Base-by-base conservation (phyloP, 2,888 invertebrate genomes). In the Corythucha ciliata region DNA sequence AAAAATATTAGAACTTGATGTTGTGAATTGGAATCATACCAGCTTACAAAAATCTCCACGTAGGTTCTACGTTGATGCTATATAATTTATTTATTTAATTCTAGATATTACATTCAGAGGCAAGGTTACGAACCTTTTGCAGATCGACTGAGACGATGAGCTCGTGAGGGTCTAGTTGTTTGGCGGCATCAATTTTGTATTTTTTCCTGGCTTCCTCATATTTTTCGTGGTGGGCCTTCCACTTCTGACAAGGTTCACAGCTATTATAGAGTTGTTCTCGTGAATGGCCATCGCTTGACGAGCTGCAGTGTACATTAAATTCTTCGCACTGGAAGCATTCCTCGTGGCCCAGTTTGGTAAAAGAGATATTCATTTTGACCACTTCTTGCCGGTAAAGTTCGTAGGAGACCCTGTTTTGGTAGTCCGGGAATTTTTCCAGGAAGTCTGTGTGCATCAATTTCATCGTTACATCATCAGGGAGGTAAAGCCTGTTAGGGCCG, bases 271-370 rank as follows among this genome's bases (percentile, higher is more conserved):
- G 24, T 53, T 5, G 26, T 20, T 39, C 44, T 42, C 3, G 2
- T 24, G 22, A n/a, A 26, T 54, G 50, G 2, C 34, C 33, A 25
- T 54, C 26, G 12, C 29, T 42, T 4, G 42, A 42, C 26, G 39
- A 29, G 42, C 27, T 27, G 21, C 26, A 26, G 27, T 55, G 51
- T 14, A 40, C 10, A 20, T 24, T 24, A 21, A 47, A 51, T 18
- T 52, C 42, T 52, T 58, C 58, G 48, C 57, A 60, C 25, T 29
- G 26, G 25, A 60, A 56, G 45, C 58, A 61, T 37, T 61, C 61
- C 48, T 60, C 57, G 34, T 58, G 53, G 6, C 58, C 58, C 20
- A 60, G 44, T 33, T 49, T 48, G 16, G 59, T 53, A 39, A 59
- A 60, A 36, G 55, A 59, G 36, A 58, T 58, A 48, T 54, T 55